Conservation (phyloP, 2,888 invertebrate species). For the Pseudoips prasinana region DNA sequence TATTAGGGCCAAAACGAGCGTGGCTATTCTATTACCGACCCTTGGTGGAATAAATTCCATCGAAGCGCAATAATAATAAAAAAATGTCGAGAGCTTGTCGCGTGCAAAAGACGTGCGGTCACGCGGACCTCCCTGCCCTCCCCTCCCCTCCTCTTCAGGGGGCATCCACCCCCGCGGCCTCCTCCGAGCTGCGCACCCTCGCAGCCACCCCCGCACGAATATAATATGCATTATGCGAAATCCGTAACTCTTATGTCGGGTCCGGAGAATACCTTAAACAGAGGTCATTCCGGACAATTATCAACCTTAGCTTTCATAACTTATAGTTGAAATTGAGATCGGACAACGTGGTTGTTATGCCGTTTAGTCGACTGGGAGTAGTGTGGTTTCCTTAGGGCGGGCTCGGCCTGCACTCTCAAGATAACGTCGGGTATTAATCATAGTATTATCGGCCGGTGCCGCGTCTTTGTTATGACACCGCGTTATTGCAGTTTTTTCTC, state of each 20-base stretch:
- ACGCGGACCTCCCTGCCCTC: slow-evolving; percentile 46
- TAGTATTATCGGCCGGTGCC: slow-evolving; percentile 77
- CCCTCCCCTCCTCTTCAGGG: slow-evolving; percentile 16
- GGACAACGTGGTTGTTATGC: slow-evolving; percentile 16
- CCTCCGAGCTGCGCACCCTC: slow-evolving; percentile 38
- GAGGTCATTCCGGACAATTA: slow-evolving; percentile 14
- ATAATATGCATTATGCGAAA: slow-evolving; percentile 82
- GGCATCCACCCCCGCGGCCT: slow-evolving; percentile 34
- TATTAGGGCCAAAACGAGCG: slow-evolving; percentile 62
- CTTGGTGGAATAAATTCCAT: slow-evolving; percentile 73
- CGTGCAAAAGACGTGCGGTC: slow-evolving; percentile 81
- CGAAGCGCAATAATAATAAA: slow-evolving; percentile 82
- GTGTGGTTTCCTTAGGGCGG: slow-evolving; percentile 51
- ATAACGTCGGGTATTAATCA: slow-evolving; percentile 81
- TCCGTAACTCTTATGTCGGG: slow-evolving; percentile 78
- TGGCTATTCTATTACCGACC: slow-evolving; percentile 69
- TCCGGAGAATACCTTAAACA: slow-evolving; percentile 69
- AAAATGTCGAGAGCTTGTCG: slow-evolving; percentile 80
- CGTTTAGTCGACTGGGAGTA: slow-evolving; percentile 25
- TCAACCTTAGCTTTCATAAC: slow-evolving; percentile 17
- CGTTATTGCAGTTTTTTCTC: slow-evolving; percentile 80
- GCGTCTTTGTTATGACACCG: slow-evolving; percentile 80
- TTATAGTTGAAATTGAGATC: slow-evolving; percentile 21
- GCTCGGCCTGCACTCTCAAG: slow-evolving; percentile 76
- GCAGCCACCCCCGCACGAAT: slow-evolving; percentile 58